Evolutionary conservation across 2,888 invertebrate genomes (phyloP).

Genomic region (Melanotus villosus): DNA sequence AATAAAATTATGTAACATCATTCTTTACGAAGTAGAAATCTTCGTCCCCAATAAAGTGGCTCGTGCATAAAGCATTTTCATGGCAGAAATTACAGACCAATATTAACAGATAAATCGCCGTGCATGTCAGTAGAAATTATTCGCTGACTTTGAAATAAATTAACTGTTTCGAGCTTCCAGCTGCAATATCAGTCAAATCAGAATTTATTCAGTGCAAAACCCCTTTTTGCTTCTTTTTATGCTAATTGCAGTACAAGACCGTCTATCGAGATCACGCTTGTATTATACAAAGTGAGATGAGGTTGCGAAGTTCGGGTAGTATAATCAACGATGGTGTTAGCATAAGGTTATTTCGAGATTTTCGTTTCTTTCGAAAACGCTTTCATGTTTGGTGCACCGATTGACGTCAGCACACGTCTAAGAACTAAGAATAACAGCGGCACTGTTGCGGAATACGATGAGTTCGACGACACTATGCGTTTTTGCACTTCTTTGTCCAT

Average conservation of each 20-base stretch:
- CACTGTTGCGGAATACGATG: conserved; percentile 35
- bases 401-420: conserved; percentile 43
- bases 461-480: conserved; percentile 51
- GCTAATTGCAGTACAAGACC: neutral
- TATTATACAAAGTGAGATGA: neutral
- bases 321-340: conserved; percentile 1
- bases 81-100: no score
- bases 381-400: conserved; percentile 28
- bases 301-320: neutral
- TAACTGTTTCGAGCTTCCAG: no score
- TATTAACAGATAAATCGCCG: no score
- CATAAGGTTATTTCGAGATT: conserved; percentile 25
- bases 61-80: no score
- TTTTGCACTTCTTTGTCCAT: conserved; percentile 49
- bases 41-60: no score
- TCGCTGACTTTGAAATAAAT: no score
- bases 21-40: no score
- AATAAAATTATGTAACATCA: no score
- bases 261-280: neutral
- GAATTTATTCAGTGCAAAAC: neutral
- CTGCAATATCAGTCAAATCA: neutral
- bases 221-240: no score
- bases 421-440: conserved; percentile 45
- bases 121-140: no score
- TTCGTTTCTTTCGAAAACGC: conserved; percentile 22